phyloP scores from a whole-genome alignment of 2,888 invertebrate species.

The Spilosoma lubricipeda region DNA sequence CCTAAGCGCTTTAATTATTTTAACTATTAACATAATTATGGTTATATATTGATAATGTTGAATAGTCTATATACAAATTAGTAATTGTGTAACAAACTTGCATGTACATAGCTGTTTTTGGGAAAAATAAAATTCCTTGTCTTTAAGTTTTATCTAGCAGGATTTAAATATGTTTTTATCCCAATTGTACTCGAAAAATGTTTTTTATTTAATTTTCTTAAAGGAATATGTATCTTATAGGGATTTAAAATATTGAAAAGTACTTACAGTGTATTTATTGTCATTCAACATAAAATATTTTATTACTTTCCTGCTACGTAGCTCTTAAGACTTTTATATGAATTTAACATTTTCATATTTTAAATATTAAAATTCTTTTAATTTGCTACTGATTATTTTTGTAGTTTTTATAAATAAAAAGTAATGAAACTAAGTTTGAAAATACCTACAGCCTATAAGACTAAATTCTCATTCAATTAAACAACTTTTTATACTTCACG shows the following conservation, averaged over 20 bases:
- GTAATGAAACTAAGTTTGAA: conserved; percentile 21
- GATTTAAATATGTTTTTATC: neutral
- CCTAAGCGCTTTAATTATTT: conserved; percentile 43
- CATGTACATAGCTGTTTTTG: neutral
- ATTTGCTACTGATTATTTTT: neutral
- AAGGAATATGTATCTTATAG: neutral
- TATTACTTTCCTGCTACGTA: neutral
- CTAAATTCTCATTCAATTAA: conserved; percentile 56
- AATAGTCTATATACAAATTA: neutral
- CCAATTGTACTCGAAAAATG: neutral
- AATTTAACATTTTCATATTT: neutral
- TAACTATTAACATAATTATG: too few species aligned
- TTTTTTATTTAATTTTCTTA: neutral
- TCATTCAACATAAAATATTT: neutral
- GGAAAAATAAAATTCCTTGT: neutral
- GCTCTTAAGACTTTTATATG: neutral
- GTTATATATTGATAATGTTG: conserved; percentile 8
- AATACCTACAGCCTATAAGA: conserved; percentile 41
- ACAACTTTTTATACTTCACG: conserved; percentile 51
- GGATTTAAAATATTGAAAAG: neutral
- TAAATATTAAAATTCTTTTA: neutral
- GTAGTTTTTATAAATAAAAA: conserved; percentile 19
- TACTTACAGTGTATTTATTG: neutral
- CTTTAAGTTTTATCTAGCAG: neutral
- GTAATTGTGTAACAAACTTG: neutral